phyloP scores from a whole-genome alignment of 2,888 invertebrate genomes.

The Ormyrus labotus region DNA sequence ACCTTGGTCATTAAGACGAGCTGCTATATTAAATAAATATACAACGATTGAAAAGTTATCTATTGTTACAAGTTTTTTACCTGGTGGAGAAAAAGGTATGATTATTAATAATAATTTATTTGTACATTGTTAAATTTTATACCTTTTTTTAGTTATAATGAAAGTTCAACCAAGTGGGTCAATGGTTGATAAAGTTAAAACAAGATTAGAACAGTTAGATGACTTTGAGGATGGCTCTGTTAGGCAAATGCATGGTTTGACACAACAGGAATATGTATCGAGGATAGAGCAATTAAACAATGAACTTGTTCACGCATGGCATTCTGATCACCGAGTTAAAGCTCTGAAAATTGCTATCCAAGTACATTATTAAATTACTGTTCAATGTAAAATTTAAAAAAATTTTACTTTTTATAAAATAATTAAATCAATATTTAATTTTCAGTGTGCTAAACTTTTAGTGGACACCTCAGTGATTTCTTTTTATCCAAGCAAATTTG shows the following conservation, averaged over 20 bases:
- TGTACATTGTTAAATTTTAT: conserved; percentile 37
- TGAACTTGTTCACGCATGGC: conserved; percentile 94
- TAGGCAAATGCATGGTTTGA: conserved; percentile 91
- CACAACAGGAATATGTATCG: conserved; percentile 93
- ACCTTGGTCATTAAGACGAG: conserved; percentile 87
- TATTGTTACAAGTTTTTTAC: conserved; percentile 91
- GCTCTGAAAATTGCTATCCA: conserved; percentile 97
- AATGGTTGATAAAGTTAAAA: conserved; percentile 91
- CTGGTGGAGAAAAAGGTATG: conserved; percentile 87
- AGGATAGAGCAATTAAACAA: conserved; percentile 94
- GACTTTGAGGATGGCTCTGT: conserved; percentile 94
- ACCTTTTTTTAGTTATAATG: conserved; percentile 80
- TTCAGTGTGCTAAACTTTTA: conserved; percentile 92
- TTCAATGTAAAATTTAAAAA: conserved; percentile 2
- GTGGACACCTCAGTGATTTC: conserved; percentile 92
- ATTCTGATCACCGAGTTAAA: conserved; percentile 94
- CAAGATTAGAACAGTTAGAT: conserved; percentile 94
- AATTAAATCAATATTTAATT: conserved; percentile 32
- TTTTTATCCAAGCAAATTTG: conserved; percentile 99
- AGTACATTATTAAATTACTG: conserved; percentile 69
- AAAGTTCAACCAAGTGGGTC: conserved; percentile 84
- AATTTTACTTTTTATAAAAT: background rate
- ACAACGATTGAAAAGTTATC: conserved; percentile 96
- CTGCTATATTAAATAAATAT: conserved; percentile 90
- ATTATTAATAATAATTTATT: conserved; percentile 1